Evolutionary conservation across 1,140 invertebrate species (phyloP).

Genomic region (Bombus fervidus): DNA sequence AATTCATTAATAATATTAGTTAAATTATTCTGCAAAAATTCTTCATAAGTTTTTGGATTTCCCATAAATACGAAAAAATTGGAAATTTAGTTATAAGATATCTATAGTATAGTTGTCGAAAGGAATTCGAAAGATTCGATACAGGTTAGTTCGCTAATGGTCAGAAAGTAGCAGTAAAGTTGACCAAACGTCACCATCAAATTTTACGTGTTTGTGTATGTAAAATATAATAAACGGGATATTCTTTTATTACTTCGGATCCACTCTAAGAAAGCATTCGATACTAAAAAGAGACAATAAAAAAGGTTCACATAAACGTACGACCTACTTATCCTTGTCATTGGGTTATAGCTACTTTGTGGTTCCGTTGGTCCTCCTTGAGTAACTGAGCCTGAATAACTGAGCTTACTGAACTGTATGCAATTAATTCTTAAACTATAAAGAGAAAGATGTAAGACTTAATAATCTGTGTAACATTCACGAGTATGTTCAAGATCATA

Average conservation of each 20-base stretch:
- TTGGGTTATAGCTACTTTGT: background rate
- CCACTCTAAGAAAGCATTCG: background rate
- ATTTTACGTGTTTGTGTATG: background rate
- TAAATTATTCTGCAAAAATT: background rate
- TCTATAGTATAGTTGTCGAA: background rate
- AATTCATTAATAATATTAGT: background rate
- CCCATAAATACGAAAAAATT: background rate
- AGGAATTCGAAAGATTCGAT: background rate
- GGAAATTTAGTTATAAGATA: background rate
- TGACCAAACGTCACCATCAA: background rate
- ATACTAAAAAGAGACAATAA: conserved; percentile 16
- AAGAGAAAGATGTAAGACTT: too few relatives aligned
- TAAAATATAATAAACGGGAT: background rate
- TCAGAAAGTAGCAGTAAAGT: background rate
- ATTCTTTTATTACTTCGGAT: background rate
- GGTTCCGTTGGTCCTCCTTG: background rate
- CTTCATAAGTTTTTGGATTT: too few relatives aligned
- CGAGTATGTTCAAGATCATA: too few relatives aligned
- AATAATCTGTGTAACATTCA: too few relatives aligned
- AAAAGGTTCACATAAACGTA: conserved; percentile 16
- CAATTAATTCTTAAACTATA: background rate
- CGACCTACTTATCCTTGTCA: conserved; percentile 15
- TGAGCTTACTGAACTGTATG: background rate
- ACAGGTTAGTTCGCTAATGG: background rate
- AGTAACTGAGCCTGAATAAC: background rate